Evolutionary conservation across 2,113 vertebrate genomes (phyloP).

Genomic region (Centropristis striata): DNA sequence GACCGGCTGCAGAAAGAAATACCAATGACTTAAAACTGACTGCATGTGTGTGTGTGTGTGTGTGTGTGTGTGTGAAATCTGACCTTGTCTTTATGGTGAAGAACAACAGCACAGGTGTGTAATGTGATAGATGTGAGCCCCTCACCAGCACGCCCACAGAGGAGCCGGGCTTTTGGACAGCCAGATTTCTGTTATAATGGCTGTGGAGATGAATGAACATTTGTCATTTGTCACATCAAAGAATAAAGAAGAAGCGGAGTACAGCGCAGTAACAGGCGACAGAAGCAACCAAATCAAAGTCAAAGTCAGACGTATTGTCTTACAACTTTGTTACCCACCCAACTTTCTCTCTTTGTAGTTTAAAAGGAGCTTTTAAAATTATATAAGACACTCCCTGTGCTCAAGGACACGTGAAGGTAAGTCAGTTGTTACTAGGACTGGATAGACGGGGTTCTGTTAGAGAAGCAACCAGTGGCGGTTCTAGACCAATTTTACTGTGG

Average conservation of each 20-base stretch:
- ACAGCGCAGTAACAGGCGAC: constrained; percentile 22
- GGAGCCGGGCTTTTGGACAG: constrained; percentile 36
- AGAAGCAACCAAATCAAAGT: constrained; percentile 46
- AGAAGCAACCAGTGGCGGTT: too few relatives aligned
- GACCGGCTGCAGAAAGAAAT: constrained; percentile 1
- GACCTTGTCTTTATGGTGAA: constrained; percentile 53
- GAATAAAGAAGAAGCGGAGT: constrained; percentile 5
- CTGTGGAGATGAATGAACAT: constrained; percentile 59
- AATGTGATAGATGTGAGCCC: constrained; percentile 64
- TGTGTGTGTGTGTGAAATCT: constrained; percentile 56
- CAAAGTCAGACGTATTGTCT: constrained; percentile 5
- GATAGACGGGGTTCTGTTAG: neutral
- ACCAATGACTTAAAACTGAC: neutral
- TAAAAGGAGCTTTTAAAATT: neutral
- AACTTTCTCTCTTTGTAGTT: neutral
- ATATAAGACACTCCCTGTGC: neutral
- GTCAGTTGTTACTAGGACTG: neutral
- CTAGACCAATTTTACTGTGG: too few relatives aligned
- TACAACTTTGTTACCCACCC: constrained; percentile 4
- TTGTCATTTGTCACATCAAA: constrained; percentile 52
- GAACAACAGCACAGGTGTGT: constrained; percentile 72
- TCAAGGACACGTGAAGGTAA: neutral
- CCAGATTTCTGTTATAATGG: constrained; percentile 50
- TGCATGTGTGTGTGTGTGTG: constrained; percentile 25
- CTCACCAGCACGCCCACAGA: constrained; percentile 45